phyloP scores from a whole-genome alignment of 2,888 invertebrate genomes.

The Drosophila suboccidentalis region DNA sequence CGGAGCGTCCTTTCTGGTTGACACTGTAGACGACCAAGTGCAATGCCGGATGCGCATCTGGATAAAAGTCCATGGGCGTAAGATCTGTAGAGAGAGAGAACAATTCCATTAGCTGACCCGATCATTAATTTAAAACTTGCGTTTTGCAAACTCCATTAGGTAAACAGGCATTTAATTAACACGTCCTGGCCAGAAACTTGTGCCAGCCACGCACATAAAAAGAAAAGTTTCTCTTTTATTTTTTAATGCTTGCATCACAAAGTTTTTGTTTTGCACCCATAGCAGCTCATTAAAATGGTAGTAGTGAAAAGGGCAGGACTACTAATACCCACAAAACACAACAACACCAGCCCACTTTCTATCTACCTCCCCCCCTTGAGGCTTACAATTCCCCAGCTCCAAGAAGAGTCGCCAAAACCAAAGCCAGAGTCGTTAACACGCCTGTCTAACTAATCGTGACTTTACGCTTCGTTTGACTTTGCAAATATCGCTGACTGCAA shows the following conservation, averaged over 20 bases:
- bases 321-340: constrained; percentile 21
- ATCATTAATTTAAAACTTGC: constrained; percentile 76
- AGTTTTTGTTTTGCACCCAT: constrained; percentile 64
- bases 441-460: constrained; percentile 85
- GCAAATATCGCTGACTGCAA: constrained; percentile 80
- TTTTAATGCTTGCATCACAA: constrained; percentile 67
- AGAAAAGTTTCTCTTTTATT: constrained; percentile 61
- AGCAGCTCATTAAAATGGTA: constrained; percentile 76
- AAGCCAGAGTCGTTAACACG: constrained; percentile 80
- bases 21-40: constrained; percentile 93
- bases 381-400: constrained; percentile 1
- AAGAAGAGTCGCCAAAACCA: constrained; percentile 42
- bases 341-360: constrained; percentile 21
- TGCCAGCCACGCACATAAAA: constrained; percentile 63
- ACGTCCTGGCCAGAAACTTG: constrained; percentile 69
- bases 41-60: constrained; percentile 88
- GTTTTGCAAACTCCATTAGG: constrained; percentile 72
- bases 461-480: constrained; percentile 84
- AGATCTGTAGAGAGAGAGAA: constrained; percentile 75
- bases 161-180: constrained; percentile 80
- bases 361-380: background rate
- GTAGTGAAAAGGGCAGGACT: constrained; percentile 33
- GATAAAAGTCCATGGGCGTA: constrained; percentile 85
- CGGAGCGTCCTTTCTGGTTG: constrained; percentile 94
- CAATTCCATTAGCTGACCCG: constrained; percentile 54